A percentile compares a stretch with the other conserved stretches of the same genome.
These are phyloP conservation scores for Ellobium chinense DNA, from an alignment of 2,888 invertebrate genomes.

Conservation along the genomic window DNA sequence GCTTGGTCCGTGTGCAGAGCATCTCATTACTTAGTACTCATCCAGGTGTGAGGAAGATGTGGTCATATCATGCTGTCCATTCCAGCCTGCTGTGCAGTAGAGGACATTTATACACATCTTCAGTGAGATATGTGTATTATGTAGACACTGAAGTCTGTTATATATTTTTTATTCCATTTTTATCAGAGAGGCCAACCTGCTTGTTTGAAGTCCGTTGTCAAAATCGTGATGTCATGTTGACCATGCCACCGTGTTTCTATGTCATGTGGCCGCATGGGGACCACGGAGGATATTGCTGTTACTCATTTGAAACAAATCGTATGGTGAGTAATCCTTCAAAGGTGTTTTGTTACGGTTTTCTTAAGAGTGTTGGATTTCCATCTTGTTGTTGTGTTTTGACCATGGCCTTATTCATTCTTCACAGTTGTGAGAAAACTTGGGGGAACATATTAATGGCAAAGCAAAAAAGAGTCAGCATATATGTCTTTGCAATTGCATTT, in stretches of 20 bases:
- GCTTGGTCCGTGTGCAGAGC: no score
- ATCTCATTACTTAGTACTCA: no score
- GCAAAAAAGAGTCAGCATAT: no score
- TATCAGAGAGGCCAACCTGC: conserved; percentile 26
- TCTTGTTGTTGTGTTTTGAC: no score
- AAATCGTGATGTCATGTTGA: conserved; percentile 39
- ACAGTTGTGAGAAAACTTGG: no score
- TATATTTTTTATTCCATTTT: conserved; percentile 7
- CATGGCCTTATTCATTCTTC: no score
- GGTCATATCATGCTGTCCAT: no score
- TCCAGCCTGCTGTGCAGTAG: no score
- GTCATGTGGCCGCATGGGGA: conserved; percentile 36
- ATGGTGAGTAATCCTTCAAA: conserved; percentile 2
- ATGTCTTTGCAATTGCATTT: no score
- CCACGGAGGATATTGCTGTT: conserved; percentile 32
- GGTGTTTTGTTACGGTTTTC: background rate
- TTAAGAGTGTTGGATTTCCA: background rate
- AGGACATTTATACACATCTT: no score
- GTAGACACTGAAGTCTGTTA: background rate
- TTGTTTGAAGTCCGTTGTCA: conserved; percentile 42
- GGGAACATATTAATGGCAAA: no score
- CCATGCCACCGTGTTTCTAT: conserved; percentile 41
- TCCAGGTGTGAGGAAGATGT: no score
- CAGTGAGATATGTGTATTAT: background rate
- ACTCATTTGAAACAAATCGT: conserved; percentile 29